Conservation (phyloP, 2,888 invertebrate genomes). For the Mayetiola destructor region DNA sequence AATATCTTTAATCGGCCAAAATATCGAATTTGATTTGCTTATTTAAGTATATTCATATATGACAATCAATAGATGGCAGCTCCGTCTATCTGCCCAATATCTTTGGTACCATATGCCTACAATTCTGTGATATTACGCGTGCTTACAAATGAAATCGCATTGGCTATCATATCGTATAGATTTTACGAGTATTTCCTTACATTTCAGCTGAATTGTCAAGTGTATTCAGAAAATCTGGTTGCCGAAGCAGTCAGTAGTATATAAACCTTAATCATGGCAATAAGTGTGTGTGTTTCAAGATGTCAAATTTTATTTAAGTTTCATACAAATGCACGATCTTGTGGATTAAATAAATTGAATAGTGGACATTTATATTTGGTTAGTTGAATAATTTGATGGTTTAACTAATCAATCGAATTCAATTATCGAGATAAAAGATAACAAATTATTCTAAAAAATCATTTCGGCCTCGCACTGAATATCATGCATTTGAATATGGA, state of each 20-base stretch:
- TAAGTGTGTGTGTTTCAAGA: constrained; percentile 13
- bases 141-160: constrained; percentile 6
- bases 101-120: no score
- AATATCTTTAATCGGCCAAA: no score
- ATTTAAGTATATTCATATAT: no score
- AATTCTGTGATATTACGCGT: constrained; percentile 8
- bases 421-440: no score
- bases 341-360: constrained; percentile 10
- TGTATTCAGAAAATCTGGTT: constrained; percentile 9
- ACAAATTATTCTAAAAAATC: no score
- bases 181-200: background rate
- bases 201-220: background rate
- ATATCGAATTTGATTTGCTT: no score
- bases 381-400: no score
- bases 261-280: constrained; percentile 10
- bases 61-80: constrained; percentile 4
- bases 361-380: constrained; percentile 6
- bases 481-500: no score
- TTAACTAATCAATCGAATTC: no score
- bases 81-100: no score
- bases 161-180: constrained; percentile 8
- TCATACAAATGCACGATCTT: constrained; percentile 10
- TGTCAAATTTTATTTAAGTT: constrained; percentile 11
- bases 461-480: no score
- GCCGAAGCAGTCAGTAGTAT: constrained; percentile 12